Percentiles rank a stretch among this genome's conserved stretches.
These are phyloP conservation scores for Gonioctena quinquepunctata DNA, from an alignment of 1,140 invertebrate genomes.

Conservation along the genomic window DNA sequence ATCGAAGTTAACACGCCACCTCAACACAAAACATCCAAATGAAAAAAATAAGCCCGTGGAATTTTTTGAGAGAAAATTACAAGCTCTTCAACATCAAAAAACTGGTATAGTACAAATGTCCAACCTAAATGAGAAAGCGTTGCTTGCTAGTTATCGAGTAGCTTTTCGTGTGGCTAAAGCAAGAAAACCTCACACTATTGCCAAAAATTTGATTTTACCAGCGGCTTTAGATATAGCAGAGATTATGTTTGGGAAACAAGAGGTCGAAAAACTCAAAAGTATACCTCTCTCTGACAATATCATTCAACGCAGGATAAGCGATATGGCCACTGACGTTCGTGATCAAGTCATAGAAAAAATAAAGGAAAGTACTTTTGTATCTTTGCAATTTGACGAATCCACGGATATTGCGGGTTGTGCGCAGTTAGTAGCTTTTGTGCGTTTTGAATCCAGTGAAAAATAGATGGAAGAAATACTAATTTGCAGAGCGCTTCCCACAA, in stretches of 20 bases:
- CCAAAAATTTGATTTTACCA: conserved; percentile 40
- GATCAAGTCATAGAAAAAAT: too few relatives aligned
- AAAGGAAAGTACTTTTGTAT: too few relatives aligned
- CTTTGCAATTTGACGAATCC: too few relatives aligned
- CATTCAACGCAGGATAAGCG: too few relatives aligned
- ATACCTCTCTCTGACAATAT: too few relatives aligned
- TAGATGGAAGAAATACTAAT: conserved; percentile 42
- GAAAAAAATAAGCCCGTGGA: conserved; percentile 39
- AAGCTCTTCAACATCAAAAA: conserved; percentile 37
- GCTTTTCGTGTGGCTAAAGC: conserved; percentile 39
- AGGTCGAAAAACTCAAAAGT: too few relatives aligned
- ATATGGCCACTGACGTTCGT: too few relatives aligned
- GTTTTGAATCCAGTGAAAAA: too few relatives aligned
- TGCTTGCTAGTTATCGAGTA: conserved; percentile 30
- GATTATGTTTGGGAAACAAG: too few relatives aligned
- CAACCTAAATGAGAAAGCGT: conserved; percentile 31
- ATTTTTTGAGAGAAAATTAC: conserved; percentile 42
- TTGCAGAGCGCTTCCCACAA: conserved; percentile 40
- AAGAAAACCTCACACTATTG: conserved; percentile 39
- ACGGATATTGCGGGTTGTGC: too few relatives aligned
- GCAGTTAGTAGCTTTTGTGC: too few relatives aligned
- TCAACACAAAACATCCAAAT: conserved; percentile 40
- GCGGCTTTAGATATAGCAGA: conserved; percentile 43
- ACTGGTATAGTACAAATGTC: conserved; percentile 37
- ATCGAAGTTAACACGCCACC: conserved; percentile 38